Percentiles rank a stretch among this genome's conserved stretches.
Conservation (phyloP, 1,140 invertebrate genomes). For the Liolophura sinensis region DNA sequence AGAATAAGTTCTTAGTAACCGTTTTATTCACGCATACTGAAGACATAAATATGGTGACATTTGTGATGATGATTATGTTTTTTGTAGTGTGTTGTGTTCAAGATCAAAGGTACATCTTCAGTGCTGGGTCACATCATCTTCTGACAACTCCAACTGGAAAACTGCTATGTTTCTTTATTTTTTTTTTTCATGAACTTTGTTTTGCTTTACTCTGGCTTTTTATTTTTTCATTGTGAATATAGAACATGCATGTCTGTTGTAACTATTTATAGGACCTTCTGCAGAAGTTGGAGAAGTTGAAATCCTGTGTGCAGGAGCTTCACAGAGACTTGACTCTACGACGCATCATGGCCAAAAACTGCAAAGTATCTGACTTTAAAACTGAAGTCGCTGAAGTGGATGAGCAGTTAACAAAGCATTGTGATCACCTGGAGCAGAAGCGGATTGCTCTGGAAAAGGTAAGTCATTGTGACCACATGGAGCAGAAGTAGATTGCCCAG, state of each 20-base stretch:
- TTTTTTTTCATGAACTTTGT: too few relatives aligned
- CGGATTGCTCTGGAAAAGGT: slow-evolving; percentile 36
- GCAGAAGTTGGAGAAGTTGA: slow-evolving; percentile 39
- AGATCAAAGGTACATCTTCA: too few relatives aligned
- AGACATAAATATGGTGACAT: too few relatives aligned
- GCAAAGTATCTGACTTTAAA: slow-evolving; percentile 21
- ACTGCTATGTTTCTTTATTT: too few relatives aligned
- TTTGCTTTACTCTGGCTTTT: too few relatives aligned
- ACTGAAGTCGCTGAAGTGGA: slow-evolving; percentile 25
- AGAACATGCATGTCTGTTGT: neutral
- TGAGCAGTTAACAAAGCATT: slow-evolving; percentile 29
- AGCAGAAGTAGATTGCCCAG: too few relatives aligned
- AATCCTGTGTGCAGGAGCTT: slow-evolving; percentile 38
- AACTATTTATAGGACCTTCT: slow-evolving; percentile 28
- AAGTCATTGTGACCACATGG: too few relatives aligned
- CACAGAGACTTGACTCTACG: slow-evolving; percentile 45
- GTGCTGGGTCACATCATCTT: too few relatives aligned
- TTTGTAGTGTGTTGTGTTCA: too few relatives aligned
- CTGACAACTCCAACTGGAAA: too few relatives aligned
- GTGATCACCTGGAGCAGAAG: slow-evolving; percentile 32
- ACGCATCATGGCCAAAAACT: slow-evolving; percentile 35
- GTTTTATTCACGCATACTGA: too few relatives aligned
- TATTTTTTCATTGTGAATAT: neutral
- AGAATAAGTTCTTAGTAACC: too few relatives aligned
- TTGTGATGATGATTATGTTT: neutral